Evolutionary conservation across 2,113 vertebrate genomes (phyloP), one percentile per base, ranked within the genome.

Genomic region (Trogon melanurus): DNA sequence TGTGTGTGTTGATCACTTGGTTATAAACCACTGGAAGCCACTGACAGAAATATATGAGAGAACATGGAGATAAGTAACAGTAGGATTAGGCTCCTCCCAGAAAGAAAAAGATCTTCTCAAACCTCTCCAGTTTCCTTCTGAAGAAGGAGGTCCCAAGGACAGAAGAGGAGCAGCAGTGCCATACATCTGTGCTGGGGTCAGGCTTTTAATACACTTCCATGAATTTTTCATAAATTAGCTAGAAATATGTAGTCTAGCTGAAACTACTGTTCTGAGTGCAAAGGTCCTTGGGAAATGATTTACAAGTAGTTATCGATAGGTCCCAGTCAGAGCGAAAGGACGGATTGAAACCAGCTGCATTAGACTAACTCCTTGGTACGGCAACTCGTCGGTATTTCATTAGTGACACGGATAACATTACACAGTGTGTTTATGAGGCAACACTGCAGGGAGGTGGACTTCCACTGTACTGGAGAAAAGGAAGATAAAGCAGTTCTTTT

Each of bases 251-350:
- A 50, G 62, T 57, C 26, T 27, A 0, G 30, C 15, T 73, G n/a
- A 70, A 79, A 72, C 13, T 26, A 29, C 16, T 45, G 20, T 61
- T 8, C 11, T 72, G 18, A 41, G n/a, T 73, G 27, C 0, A 0
- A 36, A 30, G 7, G 13, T 74, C 56, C 41, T 47, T 85, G 65
- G 36, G 62, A 66, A 70, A 66, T 20, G 0, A 10, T 81, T 65
- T 70, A 27, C 23, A 62, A 13, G 17, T 60, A 22, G 20, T 76
- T 88, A 5, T 65, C 4, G 5, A 26, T 32, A 16, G 9, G 29
- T 57, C 7, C 0, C n/a, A 69, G 18, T 53, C 21, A 23, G 25
- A 45, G 21, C 0, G 0, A 66, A 60, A 80, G 51, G 11, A 6
- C 18, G 21, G 23, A 16, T 11, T 47, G 58, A 74, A 94, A 74